phyloP scores from a whole-genome alignment of 2,113 vertebrate species.

The Grus americana region DNA sequence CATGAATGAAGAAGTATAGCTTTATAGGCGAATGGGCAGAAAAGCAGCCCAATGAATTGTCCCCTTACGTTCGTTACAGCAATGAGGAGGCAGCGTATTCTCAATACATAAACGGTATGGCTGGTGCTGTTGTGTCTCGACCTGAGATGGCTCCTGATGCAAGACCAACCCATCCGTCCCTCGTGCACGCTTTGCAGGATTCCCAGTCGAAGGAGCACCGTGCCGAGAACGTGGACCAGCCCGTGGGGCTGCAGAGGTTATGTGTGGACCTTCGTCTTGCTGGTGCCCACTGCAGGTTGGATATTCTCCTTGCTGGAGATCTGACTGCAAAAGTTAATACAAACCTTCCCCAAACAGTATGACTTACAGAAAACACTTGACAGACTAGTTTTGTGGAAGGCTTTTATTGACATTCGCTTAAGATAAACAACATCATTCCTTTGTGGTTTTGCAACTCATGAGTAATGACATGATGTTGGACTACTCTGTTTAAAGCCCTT shows the following conservation, averaged over 20 bases:
- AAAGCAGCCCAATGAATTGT: neutral
- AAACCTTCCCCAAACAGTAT: rapidly evolving
- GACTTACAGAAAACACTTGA: neutral
- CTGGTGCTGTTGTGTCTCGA: neutral
- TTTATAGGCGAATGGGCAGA: neutral
- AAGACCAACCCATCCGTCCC: rapidly evolving
- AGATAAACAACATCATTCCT: neutral
- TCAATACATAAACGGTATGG: neutral
- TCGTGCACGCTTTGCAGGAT: rapidly evolving
- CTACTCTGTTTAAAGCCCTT: neutral
- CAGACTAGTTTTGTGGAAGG: neutral
- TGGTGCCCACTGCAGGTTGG: neutral
- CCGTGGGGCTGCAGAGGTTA: neutral
- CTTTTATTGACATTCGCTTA: neutral
- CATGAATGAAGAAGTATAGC: neutral
- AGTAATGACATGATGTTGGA: neutral
- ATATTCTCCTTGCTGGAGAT: neutral
- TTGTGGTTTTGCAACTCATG: slow-evolving; percentile 1
- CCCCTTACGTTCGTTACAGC: neutral
- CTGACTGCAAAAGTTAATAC: neutral
- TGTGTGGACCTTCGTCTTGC: neutral
- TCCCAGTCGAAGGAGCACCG: rapidly evolving
- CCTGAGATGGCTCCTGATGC: neutral
- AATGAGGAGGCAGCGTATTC: neutral
- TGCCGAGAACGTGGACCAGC: neutral